phyloP scores from a whole-genome alignment of 2,113 vertebrate species.

The Stercorarius parasiticus region DNA sequence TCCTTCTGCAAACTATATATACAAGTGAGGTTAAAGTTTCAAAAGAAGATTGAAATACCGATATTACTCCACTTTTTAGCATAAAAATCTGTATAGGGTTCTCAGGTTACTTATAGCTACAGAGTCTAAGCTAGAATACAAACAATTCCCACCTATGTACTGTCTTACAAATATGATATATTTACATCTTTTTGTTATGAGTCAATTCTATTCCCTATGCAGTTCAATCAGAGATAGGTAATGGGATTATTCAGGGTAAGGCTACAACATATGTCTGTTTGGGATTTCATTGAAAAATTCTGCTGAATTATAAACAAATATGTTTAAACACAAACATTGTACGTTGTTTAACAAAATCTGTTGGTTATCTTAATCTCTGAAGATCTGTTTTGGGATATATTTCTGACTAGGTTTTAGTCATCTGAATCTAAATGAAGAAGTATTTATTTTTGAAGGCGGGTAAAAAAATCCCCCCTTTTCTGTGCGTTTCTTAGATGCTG shows the following conservation, averaged over 20 bases:
- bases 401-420: neutral
- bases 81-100: neutral
- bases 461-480: too few species aligned
- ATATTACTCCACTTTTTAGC: neutral
- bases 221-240: neutral
- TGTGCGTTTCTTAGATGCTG: neutral
- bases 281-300: neutral
- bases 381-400: neutral
- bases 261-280: neutral
- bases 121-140: neutral
- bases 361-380: neutral
- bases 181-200: neutral
- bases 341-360: neutral
- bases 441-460: neutral
- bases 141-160: neutral
- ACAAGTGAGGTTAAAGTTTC: neutral
- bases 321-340: neutral
- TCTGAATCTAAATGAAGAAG: neutral
- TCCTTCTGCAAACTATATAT: slow-evolving; percentile 66
- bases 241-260: neutral
- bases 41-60: neutral
- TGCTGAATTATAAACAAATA: neutral
- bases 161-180: neutral
- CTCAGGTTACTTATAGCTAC: neutral
- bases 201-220: neutral